Base-by-base conservation (phyloP, 2,113 vertebrate genomes). In the Festucalex cinctus region DNA sequence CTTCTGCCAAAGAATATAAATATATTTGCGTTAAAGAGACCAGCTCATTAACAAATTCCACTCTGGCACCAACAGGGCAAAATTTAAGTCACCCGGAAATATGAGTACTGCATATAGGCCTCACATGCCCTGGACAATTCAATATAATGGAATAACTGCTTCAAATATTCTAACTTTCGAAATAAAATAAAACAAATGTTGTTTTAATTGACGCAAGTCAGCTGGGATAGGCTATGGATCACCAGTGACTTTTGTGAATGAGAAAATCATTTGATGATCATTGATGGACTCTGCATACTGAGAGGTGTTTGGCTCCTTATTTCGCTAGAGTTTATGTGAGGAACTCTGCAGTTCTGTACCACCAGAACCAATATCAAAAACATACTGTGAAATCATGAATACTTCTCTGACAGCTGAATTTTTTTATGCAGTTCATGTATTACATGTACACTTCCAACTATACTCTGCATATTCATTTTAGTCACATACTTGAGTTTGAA, bases 41-140 rank as follows among this genome's bases (percentile, higher is more conserved):
- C 90, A 86, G 90, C 91, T 91, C 91, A 75, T 90, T 89, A 85
- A 87, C 84, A 86, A 75, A 71, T 60, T 16, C 48, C 65, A 73
- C 57, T 67, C 69, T 22, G 69, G 24, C 72, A 68, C 51, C 62
- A 65, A 51, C 1, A 2, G 14, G 10, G 61, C 44, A 44, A 54
- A 56, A 63, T n/a, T 37, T 9, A 49, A 22, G 16, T 57, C 41
- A 41, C 51, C 9, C 70, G 70, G 3, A 17, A 17, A 44, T 44
- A 5, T 16, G 43, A 44, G 16, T 12, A 44, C 17, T 20, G 44
- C 44, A 19, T 19, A 20, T 46, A 6, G 44, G 44, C 48, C 48
- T 51, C 20, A 6, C 9, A 6, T 53, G 9, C n/a, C 9, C 22
- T 13, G 9, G 69, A 65, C 7, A 54, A 2, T 61, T 61, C 36